phyloP scores from a whole-genome alignment of 2,888 invertebrate species.

The Nemapogon koenigi region DNA sequence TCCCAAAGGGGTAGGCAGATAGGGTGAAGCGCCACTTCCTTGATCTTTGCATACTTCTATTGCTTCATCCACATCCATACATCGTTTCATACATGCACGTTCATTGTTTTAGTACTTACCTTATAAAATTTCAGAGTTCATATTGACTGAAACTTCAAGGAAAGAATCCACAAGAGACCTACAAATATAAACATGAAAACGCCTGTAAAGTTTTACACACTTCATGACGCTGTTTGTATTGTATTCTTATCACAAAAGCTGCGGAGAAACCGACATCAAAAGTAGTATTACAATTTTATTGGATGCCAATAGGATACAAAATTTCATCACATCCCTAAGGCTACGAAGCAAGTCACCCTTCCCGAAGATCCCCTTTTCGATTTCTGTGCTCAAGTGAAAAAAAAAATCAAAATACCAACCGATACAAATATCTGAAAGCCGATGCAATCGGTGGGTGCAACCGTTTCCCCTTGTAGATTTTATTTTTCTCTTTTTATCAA shows the following conservation, averaged over 20 bases:
- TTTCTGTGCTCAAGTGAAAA: conserved; percentile 29
- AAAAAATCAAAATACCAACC: conserved; percentile 41
- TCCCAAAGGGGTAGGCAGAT: too few species aligned
- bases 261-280: background rate
- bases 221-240: too few species aligned
- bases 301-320: conserved; percentile 6
- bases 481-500: conserved; percentile 4
- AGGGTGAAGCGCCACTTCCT: too few species aligned
- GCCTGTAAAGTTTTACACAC: too few species aligned
- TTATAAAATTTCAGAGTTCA: too few species aligned
- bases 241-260: conserved; percentile 2
- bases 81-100: too few species aligned
- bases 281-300: conserved; percentile 6
- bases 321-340: conserved; percentile 8
- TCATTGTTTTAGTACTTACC: too few species aligned
- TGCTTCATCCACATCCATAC: too few species aligned
- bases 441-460: conserved; percentile 8
- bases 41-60: too few species aligned
- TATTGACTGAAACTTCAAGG: too few species aligned
- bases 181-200: too few species aligned
- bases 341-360: conserved; percentile 12
- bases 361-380: conserved; percentile 19
- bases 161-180: too few species aligned
- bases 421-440: conserved; percentile 31
- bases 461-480: conserved; percentile 1